Conservation (phyloP, 2,113 vertebrate genomes). For the Oreochromis niloticus region DNA sequence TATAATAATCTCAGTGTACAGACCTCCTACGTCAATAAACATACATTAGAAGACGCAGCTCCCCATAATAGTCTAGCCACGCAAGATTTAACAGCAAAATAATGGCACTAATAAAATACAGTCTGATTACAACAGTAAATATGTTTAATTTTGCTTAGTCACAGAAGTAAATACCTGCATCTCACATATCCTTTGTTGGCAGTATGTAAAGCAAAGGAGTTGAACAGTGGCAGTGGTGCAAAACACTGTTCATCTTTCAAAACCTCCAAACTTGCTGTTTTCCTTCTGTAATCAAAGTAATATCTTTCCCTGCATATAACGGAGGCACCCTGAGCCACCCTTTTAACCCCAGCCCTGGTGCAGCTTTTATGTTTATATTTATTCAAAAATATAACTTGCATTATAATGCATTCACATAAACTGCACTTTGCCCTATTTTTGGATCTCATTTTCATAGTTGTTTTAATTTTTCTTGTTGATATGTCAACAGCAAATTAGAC, state of each 20-base stretch:
- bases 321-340: neutral
- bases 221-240: neutral
- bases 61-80: neutral
- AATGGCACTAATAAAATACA: neutral
- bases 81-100: neutral
- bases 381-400: neutral
- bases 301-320: neutral
- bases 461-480: neutral
- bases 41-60: neutral
- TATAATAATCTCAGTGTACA: neutral
- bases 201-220: neutral
- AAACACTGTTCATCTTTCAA: neutral
- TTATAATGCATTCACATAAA: neutral
- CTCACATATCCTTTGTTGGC: neutral
- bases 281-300: neutral
- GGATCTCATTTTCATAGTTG: neutral
- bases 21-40: neutral
- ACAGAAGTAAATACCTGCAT: neutral
- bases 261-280: neutral
- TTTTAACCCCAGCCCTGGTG: neutral
- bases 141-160: neutral
- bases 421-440: neutral
- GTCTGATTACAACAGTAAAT: neutral
- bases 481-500: constrained; percentile 7
- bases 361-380: neutral